Conservation (phyloP, 2,888 invertebrate genomes). For the Pomacea canaliculata region DNA sequence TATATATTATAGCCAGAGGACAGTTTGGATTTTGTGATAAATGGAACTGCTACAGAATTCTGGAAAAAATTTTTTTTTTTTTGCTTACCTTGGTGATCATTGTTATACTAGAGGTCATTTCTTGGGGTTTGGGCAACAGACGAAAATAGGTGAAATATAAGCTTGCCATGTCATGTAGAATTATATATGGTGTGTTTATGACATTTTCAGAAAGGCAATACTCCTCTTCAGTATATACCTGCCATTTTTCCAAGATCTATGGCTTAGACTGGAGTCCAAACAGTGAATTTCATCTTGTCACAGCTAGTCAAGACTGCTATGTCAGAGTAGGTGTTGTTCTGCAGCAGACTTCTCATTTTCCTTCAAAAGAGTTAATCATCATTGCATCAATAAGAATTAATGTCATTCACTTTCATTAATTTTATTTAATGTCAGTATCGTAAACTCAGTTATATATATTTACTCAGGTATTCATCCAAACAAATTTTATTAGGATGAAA, state of each 20-base stretch:
- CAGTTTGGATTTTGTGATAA: no score
- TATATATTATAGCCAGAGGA: no score
- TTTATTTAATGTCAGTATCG: not conserved
- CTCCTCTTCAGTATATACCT: conserved; percentile 90
- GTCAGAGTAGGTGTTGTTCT: conserved; percentile 76
- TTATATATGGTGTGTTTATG: no score
- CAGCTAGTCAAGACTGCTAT: conserved; percentile 94
- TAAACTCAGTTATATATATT: no score
- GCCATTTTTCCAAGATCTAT: conserved; percentile 92
- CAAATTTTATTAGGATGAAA: no score
- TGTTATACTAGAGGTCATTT: no score
- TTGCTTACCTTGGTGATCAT: no score
- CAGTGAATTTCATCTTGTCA: conserved; percentile 71
- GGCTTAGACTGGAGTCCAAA: conserved; percentile 90
- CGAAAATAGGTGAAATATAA: no score
- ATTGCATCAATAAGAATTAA: not conserved
- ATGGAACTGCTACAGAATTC: not conserved
- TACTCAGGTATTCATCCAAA: no score
- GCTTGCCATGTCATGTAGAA: no score
- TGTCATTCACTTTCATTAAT: not conserved
- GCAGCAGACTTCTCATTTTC: not conserved
- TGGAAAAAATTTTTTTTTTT: not conserved
- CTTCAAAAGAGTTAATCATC: conserved; percentile 10
- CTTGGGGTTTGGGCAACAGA: no score
- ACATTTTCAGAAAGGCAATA: conserved; percentile 57